Percentiles rank a stretch among this genome's conserved stretches.
phyloP scores from a whole-genome alignment of 2,888 invertebrate species.

The Aethes cnicana region DNA sequence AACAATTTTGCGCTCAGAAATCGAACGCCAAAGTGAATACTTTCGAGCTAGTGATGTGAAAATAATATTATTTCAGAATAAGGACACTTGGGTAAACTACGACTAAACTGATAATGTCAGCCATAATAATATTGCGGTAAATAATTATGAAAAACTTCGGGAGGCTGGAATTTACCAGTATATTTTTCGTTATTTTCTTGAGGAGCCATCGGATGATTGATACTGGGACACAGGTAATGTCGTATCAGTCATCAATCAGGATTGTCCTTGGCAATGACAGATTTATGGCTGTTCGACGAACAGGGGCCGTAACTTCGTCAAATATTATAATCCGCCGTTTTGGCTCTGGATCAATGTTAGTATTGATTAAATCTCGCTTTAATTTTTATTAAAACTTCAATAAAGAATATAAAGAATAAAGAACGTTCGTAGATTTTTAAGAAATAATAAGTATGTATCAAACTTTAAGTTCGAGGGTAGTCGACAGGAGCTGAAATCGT shows the following conservation, averaged over 20 bases:
- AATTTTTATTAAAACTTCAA: too few species aligned
- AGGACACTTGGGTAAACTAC: too few species aligned
- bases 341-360: not conserved
- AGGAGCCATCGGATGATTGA: constrained; percentile 33
- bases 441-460: too few species aligned
- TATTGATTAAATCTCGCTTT: too few species aligned
- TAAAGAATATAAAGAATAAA: too few species aligned
- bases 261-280: constrained; percentile 58
- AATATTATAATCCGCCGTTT: constrained; percentile 32
- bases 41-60: too few species aligned
- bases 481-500: too few species aligned
- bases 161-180: not conserved
- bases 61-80: too few species aligned
- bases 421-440: too few species aligned
- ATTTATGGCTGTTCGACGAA: constrained; percentile 51
- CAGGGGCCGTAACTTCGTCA: constrained; percentile 45
- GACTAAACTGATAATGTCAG: not conserved
- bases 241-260: constrained; percentile 57
- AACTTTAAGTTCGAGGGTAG: too few species aligned
- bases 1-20: too few species aligned
- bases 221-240: constrained; percentile 54
- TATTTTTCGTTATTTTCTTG: constrained; percentile 32
- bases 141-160: constrained; percentile 2
- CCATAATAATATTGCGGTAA: not conserved
- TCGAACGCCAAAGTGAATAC: too few species aligned